Conservation (phyloP, 2,888 invertebrate species). For the Augiades crinisus region DNA sequence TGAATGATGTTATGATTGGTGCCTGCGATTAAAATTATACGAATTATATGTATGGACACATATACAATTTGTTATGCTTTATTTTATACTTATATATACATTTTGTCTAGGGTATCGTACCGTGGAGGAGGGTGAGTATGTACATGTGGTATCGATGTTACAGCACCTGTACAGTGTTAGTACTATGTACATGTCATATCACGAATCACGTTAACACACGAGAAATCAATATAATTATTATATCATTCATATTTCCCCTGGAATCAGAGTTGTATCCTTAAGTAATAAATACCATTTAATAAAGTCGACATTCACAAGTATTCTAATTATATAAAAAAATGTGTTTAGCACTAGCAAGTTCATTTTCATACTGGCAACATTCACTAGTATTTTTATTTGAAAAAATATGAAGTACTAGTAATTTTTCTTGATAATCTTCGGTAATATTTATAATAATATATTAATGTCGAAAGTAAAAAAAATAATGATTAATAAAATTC, state of each 20-base stretch:
- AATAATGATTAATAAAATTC: background rate
- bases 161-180: slow-evolving; percentile 34
- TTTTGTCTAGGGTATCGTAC: slow-evolving; percentile 66
- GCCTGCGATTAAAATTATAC: background rate
- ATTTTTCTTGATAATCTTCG: too few species aligned
- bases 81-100: slow-evolving; percentile 31
- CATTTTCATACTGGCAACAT: slow-evolving; percentile 12
- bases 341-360: too few species aligned
- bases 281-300: slow-evolving; percentile 17
- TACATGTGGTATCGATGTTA: slow-evolving; percentile 34
- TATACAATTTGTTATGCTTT: slow-evolving; percentile 4
- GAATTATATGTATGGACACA: background rate
- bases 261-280: background rate
- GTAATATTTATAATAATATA: too few species aligned
- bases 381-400: too few species aligned
- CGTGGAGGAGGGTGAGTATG: slow-evolving; percentile 71
- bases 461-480: background rate
- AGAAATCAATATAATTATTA: background rate
- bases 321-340: too few species aligned
- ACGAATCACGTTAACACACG: slow-evolving; percentile 20
- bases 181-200: slow-evolving; percentile 18
- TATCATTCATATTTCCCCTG: slow-evolving; percentile 2
- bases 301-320: slow-evolving; percentile 8
- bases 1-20: background rate
- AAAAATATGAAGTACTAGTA: too few species aligned